Base-by-base conservation (phyloP, 1,140 invertebrate genomes). In the Zaprionus ornatus region DNA sequence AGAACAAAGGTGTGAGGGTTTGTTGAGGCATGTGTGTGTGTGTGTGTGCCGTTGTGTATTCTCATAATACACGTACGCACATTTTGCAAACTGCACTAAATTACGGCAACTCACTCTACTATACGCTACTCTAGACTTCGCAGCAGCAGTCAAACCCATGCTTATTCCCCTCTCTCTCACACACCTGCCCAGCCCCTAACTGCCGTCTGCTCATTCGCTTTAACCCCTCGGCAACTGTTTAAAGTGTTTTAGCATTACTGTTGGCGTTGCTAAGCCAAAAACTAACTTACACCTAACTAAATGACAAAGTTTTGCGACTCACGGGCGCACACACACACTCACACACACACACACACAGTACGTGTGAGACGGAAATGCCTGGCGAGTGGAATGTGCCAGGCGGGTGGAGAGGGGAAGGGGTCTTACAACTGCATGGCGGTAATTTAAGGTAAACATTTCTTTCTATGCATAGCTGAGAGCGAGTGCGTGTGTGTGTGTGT, bases 281-380 rank as follows among this genome's bases (percentile, higher is more conserved):
- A 86, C 83, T 82, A 87, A 86, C 83, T 87, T 87, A 80, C 83
- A 86, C 83, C 83, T 87, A 86, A 86, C 83, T 86, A 80, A 86
- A 87, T 86, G 83, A 87, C 83, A 87, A 86, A 86, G 83, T 87
- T 86, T 87, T 74, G 65, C 68, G 61, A 72, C 79, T 74, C 63
- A 71, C 62, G 29, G 40, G 48, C 68, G 60, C 65, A 60, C 56
- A 68, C 23, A 74, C 54, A 57, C 12, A 72, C 17, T 62, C 45
- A 68, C 45, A 50, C 66, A 64, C 59, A 59, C 59, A 60, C 6
- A 73, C 12, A 61, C n/a, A 67, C 12, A 62, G 48, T 61, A 42
- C 19, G 45, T 12, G 45, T 21, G 45, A 50, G 45, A 50, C 40
- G 40, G 40, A 45, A 45, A 7, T 19, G 6, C 19, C 5, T 65